Base-by-base conservation (phyloP, 2,888 invertebrate genomes). In the Acrobasis consociella region DNA sequence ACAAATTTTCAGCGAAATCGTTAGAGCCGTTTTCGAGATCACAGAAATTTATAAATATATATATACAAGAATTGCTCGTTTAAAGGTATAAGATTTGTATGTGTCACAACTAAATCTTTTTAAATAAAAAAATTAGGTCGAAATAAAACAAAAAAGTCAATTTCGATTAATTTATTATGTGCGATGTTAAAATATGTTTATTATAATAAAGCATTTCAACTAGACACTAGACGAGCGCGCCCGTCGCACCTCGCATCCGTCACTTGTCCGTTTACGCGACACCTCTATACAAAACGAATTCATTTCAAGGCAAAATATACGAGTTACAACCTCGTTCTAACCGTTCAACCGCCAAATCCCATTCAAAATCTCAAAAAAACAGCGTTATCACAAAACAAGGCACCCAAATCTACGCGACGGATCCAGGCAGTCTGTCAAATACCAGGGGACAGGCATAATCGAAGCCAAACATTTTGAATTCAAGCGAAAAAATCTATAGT, bases 131-230 rank as follows among this genome's bases (percentile, higher is more conserved):
- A 31, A n/a, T 9, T 5, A 9, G 7, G 15, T 17, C 0, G 17
- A 7, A 75, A 77, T 80, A 77, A 80, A 81, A 83, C 81, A 75
- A 72, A 68, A 62, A 58, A 66, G 63, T 78, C 83, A 88, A 89
- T 89, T 91, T 91, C 82, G 91, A 92, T 92, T 92, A 91, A 92
- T 92, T 92, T 92, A 91, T 91, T 91, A 87, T 91, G 92, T 92
- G 92, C 91, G 91, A 91, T 92, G 92, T 92, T 92, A 92, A 91
- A 91, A 91, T 90, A 91, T 86, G 85, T 90, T 90, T 89, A 84
- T 82, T 81, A 91, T 86, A 86, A 87, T 89, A 89, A 91, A 92
- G 91, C 91, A 89, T 87, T 85, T 87, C 80, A 86, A 85, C 84
- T 81, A 84, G 77, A 81, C 73, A 77, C 46, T 13, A 74, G 81